Evolutionary conservation across 1,140 invertebrate species (phyloP).

Genomic region (Ganaspis sp.): DNA sequence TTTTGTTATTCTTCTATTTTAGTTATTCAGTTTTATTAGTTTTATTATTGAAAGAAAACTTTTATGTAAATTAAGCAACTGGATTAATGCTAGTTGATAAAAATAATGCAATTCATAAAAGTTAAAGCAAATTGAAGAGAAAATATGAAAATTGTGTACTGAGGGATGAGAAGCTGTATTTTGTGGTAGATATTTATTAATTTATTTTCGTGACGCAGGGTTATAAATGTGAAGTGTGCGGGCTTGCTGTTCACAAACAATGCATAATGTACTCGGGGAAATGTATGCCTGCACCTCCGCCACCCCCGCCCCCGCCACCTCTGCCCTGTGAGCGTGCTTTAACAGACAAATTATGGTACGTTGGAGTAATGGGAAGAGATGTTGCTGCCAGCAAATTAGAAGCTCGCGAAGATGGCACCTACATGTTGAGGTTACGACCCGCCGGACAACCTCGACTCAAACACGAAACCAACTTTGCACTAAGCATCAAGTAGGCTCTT

Average conservation of each 20-base stretch:
- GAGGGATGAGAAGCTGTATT: no score
- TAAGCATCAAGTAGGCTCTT: conserved; percentile 80
- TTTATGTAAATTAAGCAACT: no score
- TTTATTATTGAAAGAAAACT: no score
- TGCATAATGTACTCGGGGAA: conserved; percentile 86
- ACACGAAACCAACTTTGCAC: conserved; percentile 87
- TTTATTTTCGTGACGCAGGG: conserved; percentile 76
- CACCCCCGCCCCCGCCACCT: conserved; percentile 76
- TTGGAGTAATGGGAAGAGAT: conserved; percentile 92
- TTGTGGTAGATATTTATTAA: no score
- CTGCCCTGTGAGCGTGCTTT: conserved; percentile 77
- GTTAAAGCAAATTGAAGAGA: no score
- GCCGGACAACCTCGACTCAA: conserved; percentile 74
- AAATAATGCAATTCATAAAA: no score
- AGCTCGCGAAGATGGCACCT: conserved; percentile 89
- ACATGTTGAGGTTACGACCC: conserved; percentile 89
- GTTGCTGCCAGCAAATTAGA: conserved; percentile 87
- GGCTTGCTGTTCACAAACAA: conserved; percentile 84
- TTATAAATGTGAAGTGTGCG: conserved; percentile 86
- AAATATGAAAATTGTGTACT: no score
- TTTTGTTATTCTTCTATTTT: no score
- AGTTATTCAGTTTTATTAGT: no score
- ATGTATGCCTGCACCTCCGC: conserved; percentile 80
- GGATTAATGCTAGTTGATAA: no score
- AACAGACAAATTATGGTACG: conserved; percentile 83